phyloP scores from a whole-genome alignment of 2,888 invertebrate genomes.

The Orchesellides sinensis region DNA sequence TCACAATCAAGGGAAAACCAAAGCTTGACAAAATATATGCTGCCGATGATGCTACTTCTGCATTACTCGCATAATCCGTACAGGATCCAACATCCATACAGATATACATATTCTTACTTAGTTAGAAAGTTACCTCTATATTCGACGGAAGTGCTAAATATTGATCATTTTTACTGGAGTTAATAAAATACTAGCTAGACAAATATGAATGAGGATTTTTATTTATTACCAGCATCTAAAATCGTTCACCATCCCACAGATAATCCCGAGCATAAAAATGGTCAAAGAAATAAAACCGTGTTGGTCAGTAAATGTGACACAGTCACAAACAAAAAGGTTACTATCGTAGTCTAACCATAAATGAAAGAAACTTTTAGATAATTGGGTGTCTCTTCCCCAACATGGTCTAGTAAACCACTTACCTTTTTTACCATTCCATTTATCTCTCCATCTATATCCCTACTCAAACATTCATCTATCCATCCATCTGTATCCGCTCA shows the following conservation, averaged over 20 bases:
- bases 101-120: too few species aligned
- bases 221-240: too few species aligned
- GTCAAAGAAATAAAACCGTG: not conserved
- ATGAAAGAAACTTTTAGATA: constrained; percentile 26
- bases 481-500: constrained; percentile 2
- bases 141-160: constrained; percentile 3
- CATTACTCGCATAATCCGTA: too few species aligned
- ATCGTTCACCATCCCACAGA: too few species aligned
- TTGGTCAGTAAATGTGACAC: not conserved
- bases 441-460: constrained; percentile 29
- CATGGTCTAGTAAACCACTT: constrained; percentile 27
- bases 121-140: constrained; percentile 30
- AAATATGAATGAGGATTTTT: too few species aligned
- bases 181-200: constrained; percentile 40
- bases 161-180: constrained; percentile 27
- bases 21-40: constrained; percentile 23
- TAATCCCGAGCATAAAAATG: too few species aligned
- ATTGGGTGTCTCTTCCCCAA: constrained; percentile 11
- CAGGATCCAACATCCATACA: too few species aligned
- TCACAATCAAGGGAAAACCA: constrained; percentile 33
- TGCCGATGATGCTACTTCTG: not conserved
- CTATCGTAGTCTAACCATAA: not conserved
- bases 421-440: constrained; percentile 32
- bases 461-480: constrained; percentile 18
- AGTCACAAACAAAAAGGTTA: too few species aligned